Percentiles rank a stretch among this genome's conserved stretches.
Conservation (phyloP, 2,797 vertebrate genomes). For the Champsocephalus gunnari region DNA sequence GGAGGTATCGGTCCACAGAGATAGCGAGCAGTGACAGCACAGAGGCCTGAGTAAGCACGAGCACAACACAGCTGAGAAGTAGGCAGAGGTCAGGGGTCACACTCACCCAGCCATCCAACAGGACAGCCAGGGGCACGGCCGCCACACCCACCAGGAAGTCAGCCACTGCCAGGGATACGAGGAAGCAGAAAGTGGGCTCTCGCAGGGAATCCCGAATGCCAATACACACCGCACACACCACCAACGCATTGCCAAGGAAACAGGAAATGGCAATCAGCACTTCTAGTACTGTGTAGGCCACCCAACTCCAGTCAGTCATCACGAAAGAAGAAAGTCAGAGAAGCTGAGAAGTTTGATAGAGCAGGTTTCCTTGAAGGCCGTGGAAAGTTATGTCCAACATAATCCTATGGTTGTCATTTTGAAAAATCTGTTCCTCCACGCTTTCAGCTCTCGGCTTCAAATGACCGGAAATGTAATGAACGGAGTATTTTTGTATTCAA, state of each 20-base stretch:
- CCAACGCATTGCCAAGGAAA: constrained; percentile 87
- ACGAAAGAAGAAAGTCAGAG: constrained; percentile 1
- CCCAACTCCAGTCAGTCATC: constrained; percentile 68
- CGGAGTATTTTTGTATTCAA: constrained; percentile 65
- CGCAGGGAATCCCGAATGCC: constrained; percentile 76
- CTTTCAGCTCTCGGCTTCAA: constrained; percentile 25
- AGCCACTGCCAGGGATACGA: constrained; percentile 87
- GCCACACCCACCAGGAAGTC: constrained; percentile 87
- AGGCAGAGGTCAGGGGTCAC: constrained; percentile 83
- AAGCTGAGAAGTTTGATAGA: not conserved
- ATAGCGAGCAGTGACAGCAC: constrained; percentile 91
- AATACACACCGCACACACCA: constrained; percentile 84
- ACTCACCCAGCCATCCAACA: constrained; percentile 79
- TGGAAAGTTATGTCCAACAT: constrained; percentile 33
- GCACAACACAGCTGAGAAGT: constrained; percentile 85
- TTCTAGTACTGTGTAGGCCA: constrained; percentile 70
- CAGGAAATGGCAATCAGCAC: constrained; percentile 69
- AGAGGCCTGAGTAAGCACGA: constrained; percentile 88
- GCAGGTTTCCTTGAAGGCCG: constrained; percentile 16
- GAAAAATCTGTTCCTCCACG: not conserved
- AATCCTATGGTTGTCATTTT: constrained; percentile 22
- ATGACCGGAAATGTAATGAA: constrained; percentile 23
- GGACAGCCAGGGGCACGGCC: constrained; percentile 86
- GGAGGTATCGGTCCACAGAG: constrained; percentile 88
- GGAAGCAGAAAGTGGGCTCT: constrained; percentile 88